Conservation (phyloP, 2,888 invertebrate genomes). For the Merodon equestris region DNA sequence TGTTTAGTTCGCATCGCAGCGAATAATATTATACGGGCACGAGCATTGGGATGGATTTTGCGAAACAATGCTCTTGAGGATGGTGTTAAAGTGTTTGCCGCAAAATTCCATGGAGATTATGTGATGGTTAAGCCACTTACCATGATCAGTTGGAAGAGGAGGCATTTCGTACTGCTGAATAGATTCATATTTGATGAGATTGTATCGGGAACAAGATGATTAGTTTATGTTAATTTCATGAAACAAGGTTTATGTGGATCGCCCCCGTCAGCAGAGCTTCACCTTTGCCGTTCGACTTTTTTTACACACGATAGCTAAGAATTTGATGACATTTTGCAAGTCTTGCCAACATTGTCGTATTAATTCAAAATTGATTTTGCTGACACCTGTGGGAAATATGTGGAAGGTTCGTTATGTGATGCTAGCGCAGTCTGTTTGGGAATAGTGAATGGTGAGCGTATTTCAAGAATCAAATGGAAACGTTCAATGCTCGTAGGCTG, state of each 20-base stretch:
- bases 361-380: not conserved
- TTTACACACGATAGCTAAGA: constrained; percentile 35
- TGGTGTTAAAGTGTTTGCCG: constrained; percentile 36
- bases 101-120: constrained; percentile 19
- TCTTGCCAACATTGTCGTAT: constrained; percentile 17
- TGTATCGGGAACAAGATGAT: constrained; percentile 21
- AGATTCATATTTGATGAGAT: constrained; percentile 71
- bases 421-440: too few species aligned
- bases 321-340: constrained; percentile 43
- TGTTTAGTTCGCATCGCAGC: not conserved
- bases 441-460: too few species aligned
- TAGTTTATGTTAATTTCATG: constrained; percentile 45
- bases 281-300: constrained; percentile 42
- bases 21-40: not conserved
- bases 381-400: constrained; percentile 25
- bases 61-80: not conserved
- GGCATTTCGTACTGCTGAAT: constrained; percentile 72
- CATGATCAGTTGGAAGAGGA: constrained; percentile 72
- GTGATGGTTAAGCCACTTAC: constrained; percentile 70
- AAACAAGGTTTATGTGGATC: constrained; percentile 53
- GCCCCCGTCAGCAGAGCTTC: constrained; percentile 45
- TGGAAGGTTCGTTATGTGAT: not conserved
- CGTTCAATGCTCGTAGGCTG: too few species aligned
- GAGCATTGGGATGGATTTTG: too few species aligned
- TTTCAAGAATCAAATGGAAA: too few species aligned